Evolutionary conservation across 2,797 vertebrate species (phyloP).

Genomic region (Saxicola maurus): DNA sequence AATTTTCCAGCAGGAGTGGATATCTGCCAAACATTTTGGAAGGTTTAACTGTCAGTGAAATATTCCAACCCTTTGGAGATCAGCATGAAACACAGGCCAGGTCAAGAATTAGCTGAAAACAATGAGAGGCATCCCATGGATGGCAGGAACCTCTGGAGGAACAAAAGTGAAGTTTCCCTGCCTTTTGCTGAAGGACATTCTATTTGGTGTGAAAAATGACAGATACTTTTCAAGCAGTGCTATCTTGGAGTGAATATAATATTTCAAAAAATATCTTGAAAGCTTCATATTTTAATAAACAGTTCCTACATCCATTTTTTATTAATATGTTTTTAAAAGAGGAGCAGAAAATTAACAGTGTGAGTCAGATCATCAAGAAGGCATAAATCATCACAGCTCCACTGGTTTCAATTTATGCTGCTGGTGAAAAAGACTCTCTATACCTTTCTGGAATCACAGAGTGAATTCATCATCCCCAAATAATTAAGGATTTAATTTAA

Average conservation of each 20-base stretch:
- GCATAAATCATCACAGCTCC: conserved; percentile 37
- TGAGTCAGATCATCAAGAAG: conserved; percentile 11
- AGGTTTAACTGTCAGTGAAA: not conserved
- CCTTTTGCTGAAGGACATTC: conserved; percentile 1
- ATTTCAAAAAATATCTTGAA: conserved; percentile 25
- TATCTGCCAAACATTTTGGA: not conserved
- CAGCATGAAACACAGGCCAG: not conserved
- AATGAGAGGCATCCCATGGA: not conserved
- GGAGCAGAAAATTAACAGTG: conserved; percentile 56
- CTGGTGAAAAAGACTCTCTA: conserved; percentile 15
- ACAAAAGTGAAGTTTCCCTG: not conserved
- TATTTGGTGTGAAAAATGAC: not conserved
- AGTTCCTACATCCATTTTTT: conserved; percentile 4
- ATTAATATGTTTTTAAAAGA: conserved; percentile 47
- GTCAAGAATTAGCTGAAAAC: not conserved
- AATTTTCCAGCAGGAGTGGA: not conserved
- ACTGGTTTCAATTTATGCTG: conserved; percentile 38
- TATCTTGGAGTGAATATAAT: not conserved
- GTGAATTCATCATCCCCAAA: conserved; percentile 48
- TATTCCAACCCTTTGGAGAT: not conserved
- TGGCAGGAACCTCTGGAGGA: not conserved
- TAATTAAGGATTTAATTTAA: conserved; percentile 58
- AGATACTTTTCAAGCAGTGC: not conserved
- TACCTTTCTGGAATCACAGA: conserved; percentile 43
- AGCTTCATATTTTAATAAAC: conserved; percentile 44